Percentiles rank a stretch among this genome's conserved stretches.
Conservation (phyloP, 92 coral and sea anemone genomes). For the Zoanthus sociatus region DNA sequence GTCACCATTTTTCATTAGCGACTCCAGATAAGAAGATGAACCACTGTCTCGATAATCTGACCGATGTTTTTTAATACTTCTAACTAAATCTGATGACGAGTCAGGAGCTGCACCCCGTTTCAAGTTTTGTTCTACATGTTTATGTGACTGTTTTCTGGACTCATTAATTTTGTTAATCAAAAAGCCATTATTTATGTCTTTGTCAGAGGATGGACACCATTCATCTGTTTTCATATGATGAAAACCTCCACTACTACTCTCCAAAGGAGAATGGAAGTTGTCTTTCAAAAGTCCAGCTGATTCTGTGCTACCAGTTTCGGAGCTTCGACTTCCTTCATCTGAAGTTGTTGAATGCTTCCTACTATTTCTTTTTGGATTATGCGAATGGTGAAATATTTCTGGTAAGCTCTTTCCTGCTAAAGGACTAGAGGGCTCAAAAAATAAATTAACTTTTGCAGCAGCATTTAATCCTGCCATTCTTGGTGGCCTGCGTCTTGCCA, state of each 20-base stretch:
- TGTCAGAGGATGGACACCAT: slow-evolving; percentile 52
- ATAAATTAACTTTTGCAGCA: slow-evolving; percentile 94
- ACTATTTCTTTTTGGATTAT: slow-evolving; percentile 51
- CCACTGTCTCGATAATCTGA: slow-evolving; percentile 36
- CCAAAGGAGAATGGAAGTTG: slow-evolving; percentile 31
- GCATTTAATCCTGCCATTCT: slow-evolving; percentile 99
- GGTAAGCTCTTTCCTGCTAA: slow-evolving; percentile 88
- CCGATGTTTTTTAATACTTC: slow-evolving; percentile 57
- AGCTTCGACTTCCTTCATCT: slow-evolving; percentile 53
- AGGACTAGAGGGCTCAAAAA: slow-evolving; percentile 97
- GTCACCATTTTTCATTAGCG: slow-evolving; percentile 56
- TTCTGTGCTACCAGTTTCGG: slow-evolving; percentile 52
- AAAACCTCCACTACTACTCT: background rate
- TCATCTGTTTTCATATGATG: slow-evolving; percentile 4
- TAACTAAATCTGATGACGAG: slow-evolving; percentile 79
- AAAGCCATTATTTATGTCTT: slow-evolving; percentile 46
- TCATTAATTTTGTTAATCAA: slow-evolving; percentile 42
- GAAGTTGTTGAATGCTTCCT: slow-evolving; percentile 45
- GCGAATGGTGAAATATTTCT: slow-evolving; percentile 88
- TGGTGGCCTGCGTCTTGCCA: slow-evolving; percentile 88
- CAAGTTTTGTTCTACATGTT: slow-evolving; percentile 37
- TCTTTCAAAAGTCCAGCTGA: slow-evolving; percentile 55
- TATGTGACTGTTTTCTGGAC: slow-evolving; percentile 48
- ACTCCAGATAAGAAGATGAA: slow-evolving; percentile 28
- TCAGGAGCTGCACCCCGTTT: slow-evolving; percentile 82